Evolutionary conservation across 2,113 vertebrate genomes (phyloP), one percentile per base, ranked within the genome.

Genomic region (Lampris incognitus): DNA sequence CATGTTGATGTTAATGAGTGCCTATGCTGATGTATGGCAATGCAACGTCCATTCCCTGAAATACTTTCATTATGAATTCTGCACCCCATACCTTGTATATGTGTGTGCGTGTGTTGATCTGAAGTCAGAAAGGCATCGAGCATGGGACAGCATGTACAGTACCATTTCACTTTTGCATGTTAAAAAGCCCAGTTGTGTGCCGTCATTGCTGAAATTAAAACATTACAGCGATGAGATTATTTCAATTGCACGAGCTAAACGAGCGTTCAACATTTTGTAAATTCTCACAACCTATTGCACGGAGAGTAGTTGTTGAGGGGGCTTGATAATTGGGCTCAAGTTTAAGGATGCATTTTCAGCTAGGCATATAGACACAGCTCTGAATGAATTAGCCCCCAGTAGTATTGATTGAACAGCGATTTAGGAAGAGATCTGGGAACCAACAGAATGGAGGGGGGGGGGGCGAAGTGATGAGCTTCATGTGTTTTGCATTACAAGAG

Each of bases 351-450:
- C 36, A n/a, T 57, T 49, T 58, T 59, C 24, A 50, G 63, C 69
- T 69, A 48, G 65, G 61, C 49, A 2, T 36, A 8, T 41, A 69
- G 66, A 74, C 50, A 37, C 41, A 36, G 9, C 48, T 51, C 36
- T 66, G 49, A 54, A 48, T 39, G 46, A 37, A 44, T 73, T 58
- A 63, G 66, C 52, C 40, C 41, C 49, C 56, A 42, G 63, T 3
- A 13, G 39, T 38, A 72, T 52, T 66, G 13, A 66, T 57, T 57
- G 42, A 44, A 52, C 69, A 51, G 60, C 36, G 59, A 69, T 76
- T 65, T 69, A 48, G 54, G 40, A 10, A 63, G 68, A 69, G 65
- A 52, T 78, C 69, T 69, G 63, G 74, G 69, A 80, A 77, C 44
- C 71, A 59, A 64, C 38, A 72, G 50, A 78, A 76, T 67, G 55